Percentiles rank a stretch among this genome's conserved stretches.
phyloP scores from a whole-genome alignment of 2,888 invertebrate species.

The Latheticus oryzae region DNA sequence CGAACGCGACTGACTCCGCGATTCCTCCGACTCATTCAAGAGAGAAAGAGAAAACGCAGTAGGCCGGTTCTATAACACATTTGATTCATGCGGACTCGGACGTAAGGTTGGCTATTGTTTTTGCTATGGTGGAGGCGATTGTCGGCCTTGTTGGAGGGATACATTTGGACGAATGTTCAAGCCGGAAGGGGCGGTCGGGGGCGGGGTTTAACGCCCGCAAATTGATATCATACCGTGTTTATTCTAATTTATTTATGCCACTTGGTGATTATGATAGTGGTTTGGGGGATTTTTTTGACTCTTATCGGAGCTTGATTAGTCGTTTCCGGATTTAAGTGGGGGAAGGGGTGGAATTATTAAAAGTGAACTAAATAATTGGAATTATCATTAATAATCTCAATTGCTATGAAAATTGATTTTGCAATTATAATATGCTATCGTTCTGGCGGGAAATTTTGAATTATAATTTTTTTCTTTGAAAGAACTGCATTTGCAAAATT shows the following conservation, averaged over 20 bases:
- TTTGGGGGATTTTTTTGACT: constrained; percentile 30
- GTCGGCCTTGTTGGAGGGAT: constrained; percentile 34
- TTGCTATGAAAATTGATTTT: too few relatives aligned
- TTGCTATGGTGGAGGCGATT: constrained; percentile 45
- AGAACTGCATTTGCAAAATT: too few relatives aligned
- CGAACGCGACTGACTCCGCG: constrained; percentile 26
- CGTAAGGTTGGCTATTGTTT: constrained; percentile 61
- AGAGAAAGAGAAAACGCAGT: constrained; percentile 48
- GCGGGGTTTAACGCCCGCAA: constrained; percentile 38
- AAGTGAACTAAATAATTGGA: too few relatives aligned
- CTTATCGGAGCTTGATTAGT: constrained; percentile 27
- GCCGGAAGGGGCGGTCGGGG: constrained; percentile 35
- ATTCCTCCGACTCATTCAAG: constrained; percentile 29
- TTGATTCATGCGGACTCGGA: constrained; percentile 56
- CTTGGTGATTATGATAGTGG: constrained; percentile 40
- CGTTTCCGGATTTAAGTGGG: constrained; percentile 19
- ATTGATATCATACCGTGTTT: constrained; percentile 38
- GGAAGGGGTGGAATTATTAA: not conserved
- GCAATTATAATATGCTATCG: too few relatives aligned
- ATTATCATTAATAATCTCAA: too few relatives aligned
- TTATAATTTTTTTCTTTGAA: too few relatives aligned
- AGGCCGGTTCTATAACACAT: constrained; percentile 55
- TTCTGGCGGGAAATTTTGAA: too few relatives aligned
- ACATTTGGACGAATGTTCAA: constrained; percentile 2
- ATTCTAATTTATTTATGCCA: constrained; percentile 40